Evolutionary conservation across 1,140 invertebrate species (phyloP), one percentile per base, ranked within the genome.

Genomic region (Proctacanthus coquilletti): DNA sequence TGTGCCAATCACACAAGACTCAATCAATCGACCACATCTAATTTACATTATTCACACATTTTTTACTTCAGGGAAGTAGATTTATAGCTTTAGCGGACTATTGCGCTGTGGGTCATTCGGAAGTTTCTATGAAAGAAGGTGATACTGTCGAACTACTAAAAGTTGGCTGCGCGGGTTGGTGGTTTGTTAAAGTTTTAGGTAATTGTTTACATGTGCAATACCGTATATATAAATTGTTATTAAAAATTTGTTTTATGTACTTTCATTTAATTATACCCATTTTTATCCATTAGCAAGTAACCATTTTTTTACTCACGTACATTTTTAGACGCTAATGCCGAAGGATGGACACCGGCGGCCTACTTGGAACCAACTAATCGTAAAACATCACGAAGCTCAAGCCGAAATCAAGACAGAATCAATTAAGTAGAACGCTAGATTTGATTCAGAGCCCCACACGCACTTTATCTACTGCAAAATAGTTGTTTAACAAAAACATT

Each of bases 321-420:
- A 23, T 13, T 46, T 50, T 8, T 38, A 77, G 72, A 70, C 42
- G 72, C 70, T 14, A 67, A 71, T 42, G 63, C 74, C 43, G 86
- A 91, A 64, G 89, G 89, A 17, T 95, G 89, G 89, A 86, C 85
- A 25, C 89, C 88, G 19, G 84, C 85, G 4, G 84, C 85, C n/a
- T 94, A 91, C 61, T 66, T 94, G 45, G 86, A 91, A 64, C 75
- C 70, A 41, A 64, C 75, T 41, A 71, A 75, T 56, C 70, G 75
- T 51, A 84, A 77, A 64, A 76, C 74, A 18, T 80, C 75, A 27
- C 69, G 76, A 42, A 76, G 74, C 39, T 71, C 67, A 38, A 71
- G 68, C 51, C 63, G 69, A 42, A 71, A 66, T 45, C 68, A 70
- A 48, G 68, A 70, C 51, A 62, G 62, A 36, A 53, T 69, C 53